Evolutionary conservation across 1,140 invertebrate species (phyloP).

Genomic region (Bradysia coprophila): DNA sequence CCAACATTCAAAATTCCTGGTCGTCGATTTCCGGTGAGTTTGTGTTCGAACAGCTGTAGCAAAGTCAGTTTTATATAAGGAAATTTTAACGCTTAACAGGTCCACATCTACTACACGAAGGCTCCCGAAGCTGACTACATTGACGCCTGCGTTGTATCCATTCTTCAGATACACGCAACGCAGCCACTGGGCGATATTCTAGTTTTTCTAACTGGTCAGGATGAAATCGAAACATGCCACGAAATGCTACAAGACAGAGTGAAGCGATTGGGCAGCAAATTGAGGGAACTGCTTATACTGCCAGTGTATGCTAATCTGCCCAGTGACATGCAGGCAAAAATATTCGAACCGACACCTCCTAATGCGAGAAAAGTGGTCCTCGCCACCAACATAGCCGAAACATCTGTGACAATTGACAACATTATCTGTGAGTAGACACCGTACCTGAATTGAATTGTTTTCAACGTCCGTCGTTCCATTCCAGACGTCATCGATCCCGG

Average conservation of each 20-base stretch:
- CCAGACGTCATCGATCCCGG: constrained; percentile 99
- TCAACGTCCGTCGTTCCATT: no score
- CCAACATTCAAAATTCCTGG: constrained; percentile 96
- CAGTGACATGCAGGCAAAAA: constrained; percentile 97
- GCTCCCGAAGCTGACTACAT: constrained; percentile 97
- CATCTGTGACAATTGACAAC: constrained; percentile 97
- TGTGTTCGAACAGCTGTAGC: no score
- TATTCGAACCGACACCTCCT: constrained; percentile 89
- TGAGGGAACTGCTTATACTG: constrained; percentile 82
- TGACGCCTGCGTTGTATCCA: constrained; percentile 90
- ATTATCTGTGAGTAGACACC: constrained; percentile 98
- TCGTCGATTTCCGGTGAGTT: constrained; percentile 44
- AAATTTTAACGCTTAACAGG: constrained; percentile 2
- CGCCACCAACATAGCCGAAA: constrained; percentile 99
- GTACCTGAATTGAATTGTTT: no score
- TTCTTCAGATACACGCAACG: constrained; percentile 94
- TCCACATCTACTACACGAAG: constrained; percentile 98
- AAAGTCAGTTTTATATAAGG: not conserved
- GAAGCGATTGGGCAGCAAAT: constrained; percentile 76
- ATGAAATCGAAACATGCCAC: constrained; percentile 93
- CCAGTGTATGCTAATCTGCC: constrained; percentile 98
- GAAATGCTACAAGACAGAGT: constrained; percentile 84
- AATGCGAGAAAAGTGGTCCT: constrained; percentile 90
- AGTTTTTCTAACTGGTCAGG: constrained; percentile 90
- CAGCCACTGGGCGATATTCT: constrained; percentile 90